These are phyloP conservation scores for Sanderia malayensis DNA, from an alignment of 30 jellyfish, hydroid and myxozoan species.

Conservation along the genomic window DNA sequence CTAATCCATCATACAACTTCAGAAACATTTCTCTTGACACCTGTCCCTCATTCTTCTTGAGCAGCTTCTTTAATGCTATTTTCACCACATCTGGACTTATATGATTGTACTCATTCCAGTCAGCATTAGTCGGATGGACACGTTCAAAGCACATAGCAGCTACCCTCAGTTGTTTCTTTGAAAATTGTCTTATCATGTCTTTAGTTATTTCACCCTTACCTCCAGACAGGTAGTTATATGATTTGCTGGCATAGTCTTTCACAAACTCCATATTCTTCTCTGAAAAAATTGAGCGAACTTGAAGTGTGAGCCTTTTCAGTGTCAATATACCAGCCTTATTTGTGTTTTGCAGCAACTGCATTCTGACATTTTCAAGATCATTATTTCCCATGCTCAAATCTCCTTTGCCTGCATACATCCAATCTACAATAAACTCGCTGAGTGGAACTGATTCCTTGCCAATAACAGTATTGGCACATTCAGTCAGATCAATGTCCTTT, in stretches of 20 bases:
- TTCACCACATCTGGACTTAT: constrained; percentile 10
- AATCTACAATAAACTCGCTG: constrained; percentile 59
- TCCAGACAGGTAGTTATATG: constrained; percentile 17
- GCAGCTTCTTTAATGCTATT: constrained; percentile 1
- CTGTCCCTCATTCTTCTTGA: constrained; percentile 33
- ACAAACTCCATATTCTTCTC: constrained; percentile 27
- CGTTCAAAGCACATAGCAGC: constrained; percentile 49
- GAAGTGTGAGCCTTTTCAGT: constrained; percentile 19
- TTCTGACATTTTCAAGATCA: constrained; percentile 56
- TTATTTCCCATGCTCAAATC: constrained; percentile 81
- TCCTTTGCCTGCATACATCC: constrained; percentile 85
- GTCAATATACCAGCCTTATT: constrained; percentile 21
- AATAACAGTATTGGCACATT: constrained; percentile 76
- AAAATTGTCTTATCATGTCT: constrained; percentile 20
- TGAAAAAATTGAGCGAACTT: constrained; percentile 16
- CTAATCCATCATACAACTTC: constrained; percentile 42
- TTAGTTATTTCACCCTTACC: constrained; percentile 26
- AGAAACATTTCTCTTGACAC: constrained; percentile 36
- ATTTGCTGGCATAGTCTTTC: constrained; percentile 11
- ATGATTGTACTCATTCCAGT: constrained; percentile 41
- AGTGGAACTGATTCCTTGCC: constrained; percentile 39
- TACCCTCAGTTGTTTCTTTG: constrained; percentile 43
- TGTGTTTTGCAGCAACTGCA: neutral
- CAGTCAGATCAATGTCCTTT: constrained; percentile 46
- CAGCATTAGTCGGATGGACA: constrained; percentile 66